Evolutionary conservation across 2,888 invertebrate species (phyloP), one percentile per base, ranked within the genome.

Genomic region (Drosophila lutescens): DNA sequence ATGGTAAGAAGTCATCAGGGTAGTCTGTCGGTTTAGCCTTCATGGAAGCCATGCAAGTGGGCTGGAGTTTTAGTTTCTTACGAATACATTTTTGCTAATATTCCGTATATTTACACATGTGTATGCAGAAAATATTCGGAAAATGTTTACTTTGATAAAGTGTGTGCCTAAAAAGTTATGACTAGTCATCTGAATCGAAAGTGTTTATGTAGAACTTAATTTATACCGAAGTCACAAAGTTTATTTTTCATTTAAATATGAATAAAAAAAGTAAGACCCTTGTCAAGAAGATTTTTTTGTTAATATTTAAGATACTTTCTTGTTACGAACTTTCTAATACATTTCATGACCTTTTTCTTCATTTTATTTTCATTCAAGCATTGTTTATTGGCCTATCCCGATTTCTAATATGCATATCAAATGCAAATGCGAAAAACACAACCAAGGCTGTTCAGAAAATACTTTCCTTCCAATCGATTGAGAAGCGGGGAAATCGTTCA

Each of bases 1-100:
- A 38, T 66, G 67, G 46, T 43, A 30, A 41, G 63, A 57, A 70
- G 71, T 51, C 69, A 54, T 70, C 41, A 46, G 62, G 40, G 41
- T 34, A 40, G 20, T 46, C 15, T 40, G 17, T 17, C 41, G 26
- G 7, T 7, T 30, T 30, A 10, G n/a, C 13, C 15, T 30, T 61
- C n/a, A 12, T 4, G 12, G 38, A 50, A 59, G 41, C 61, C 58
- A 7, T 30, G 30, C 17, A 61, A n/a, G 60, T 60, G 50, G 26
- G 15, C 30, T 30, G n/a, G 15, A 23, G 26, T 30, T 47, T 15
- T 6, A 15, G 5, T 30, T 34, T 34, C 34, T 5, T 12, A 4
- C 0, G 34, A 12, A 34, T 34, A 30, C 8, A 8, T 2, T 26
- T 26, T 26, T 26, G 26, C 26, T 26, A 26, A 26, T 26, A 26